phyloP scores from a whole-genome alignment of 2,888 invertebrate species.

The Drosophila kambysellisi region DNA sequence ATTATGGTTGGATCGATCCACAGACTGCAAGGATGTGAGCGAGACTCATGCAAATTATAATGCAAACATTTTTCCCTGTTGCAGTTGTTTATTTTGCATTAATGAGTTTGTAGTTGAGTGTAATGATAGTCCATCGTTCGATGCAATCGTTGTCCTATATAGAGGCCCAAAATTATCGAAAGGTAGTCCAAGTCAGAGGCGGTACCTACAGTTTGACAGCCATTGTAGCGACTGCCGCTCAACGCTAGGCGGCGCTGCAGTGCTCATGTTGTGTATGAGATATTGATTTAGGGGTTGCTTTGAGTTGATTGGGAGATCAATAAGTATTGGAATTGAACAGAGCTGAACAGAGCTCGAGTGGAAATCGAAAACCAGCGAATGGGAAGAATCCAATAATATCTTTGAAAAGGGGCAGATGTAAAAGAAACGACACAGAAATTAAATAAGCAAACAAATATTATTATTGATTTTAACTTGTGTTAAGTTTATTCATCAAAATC shows the following conservation, averaged over 20 bases:
- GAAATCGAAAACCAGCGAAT: conserved; percentile 25
- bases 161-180: conserved; percentile 52
- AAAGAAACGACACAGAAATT: background rate
- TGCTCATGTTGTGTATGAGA: conserved; percentile 9
- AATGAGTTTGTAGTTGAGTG: conserved; percentile 78
- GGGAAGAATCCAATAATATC: background rate
- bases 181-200: conserved; percentile 24
- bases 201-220: conserved; percentile 50
- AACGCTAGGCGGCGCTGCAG: conserved; percentile 63
- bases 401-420: background rate
- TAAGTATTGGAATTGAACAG: conserved; percentile 51
- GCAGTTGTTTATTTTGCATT: conserved; percentile 74
- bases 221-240: conserved; percentile 38
- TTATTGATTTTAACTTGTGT: background rate
- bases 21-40: background rate
- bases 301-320: conserved; percentile 71
- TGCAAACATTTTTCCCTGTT: conserved; percentile 40
- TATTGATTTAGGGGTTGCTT: conserved; percentile 76
- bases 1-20: conserved; percentile 38
- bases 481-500: background rate
- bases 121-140: conserved; percentile 57
- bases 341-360: background rate
- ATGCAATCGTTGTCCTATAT: conserved; percentile 45
- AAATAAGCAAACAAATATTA: background rate
- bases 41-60: conserved; percentile 65